A percentile compares a stretch with the other conserved stretches of the same genome.
These are phyloP conservation scores for Caradrina clavipalpis DNA, from an alignment of 2,888 invertebrate genomes.

Conservation along the genomic window DNA sequence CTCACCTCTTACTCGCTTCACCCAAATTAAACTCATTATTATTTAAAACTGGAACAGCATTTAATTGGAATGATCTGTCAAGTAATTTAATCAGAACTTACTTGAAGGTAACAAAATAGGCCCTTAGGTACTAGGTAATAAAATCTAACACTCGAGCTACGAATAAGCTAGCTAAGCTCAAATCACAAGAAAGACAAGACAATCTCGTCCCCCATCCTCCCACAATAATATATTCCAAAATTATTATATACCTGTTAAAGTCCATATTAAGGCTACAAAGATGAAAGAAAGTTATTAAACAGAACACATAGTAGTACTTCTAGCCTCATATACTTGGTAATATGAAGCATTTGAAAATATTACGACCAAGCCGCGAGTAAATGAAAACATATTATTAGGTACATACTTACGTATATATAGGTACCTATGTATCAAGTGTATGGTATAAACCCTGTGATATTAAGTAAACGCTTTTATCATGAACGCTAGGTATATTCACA, in stretches of 20 bases:
- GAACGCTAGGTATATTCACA: slow-evolving; percentile 6
- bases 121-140: neutral
- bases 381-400: slow-evolving; percentile 40
- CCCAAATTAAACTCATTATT: too few species aligned
- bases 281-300: slow-evolving; percentile 41
- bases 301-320: slow-evolving; percentile 15
- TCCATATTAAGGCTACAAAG: slow-evolving; percentile 16
- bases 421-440: slow-evolving; percentile 5
- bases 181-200: neutral
- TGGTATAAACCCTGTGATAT: neutral
- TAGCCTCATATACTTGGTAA: slow-evolving; percentile 22
- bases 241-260: slow-evolving; percentile 6
- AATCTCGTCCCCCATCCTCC: neutral
- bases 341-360: slow-evolving; percentile 45
- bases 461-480: slow-evolving; percentile 16
- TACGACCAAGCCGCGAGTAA: slow-evolving; percentile 30
- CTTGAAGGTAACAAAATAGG: neutral
- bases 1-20: too few species aligned
- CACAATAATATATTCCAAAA: slow-evolving; percentile 9
- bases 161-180: neutral
- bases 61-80: neutral
- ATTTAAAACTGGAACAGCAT: too few species aligned
- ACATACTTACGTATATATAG: neutral
- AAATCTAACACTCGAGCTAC: too few species aligned
- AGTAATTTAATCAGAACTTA: neutral